These are phyloP conservation scores for Lepus europaeus DNA, from an alignment of 2,113 vertebrate genomes.

Conservation along the genomic window DNA sequence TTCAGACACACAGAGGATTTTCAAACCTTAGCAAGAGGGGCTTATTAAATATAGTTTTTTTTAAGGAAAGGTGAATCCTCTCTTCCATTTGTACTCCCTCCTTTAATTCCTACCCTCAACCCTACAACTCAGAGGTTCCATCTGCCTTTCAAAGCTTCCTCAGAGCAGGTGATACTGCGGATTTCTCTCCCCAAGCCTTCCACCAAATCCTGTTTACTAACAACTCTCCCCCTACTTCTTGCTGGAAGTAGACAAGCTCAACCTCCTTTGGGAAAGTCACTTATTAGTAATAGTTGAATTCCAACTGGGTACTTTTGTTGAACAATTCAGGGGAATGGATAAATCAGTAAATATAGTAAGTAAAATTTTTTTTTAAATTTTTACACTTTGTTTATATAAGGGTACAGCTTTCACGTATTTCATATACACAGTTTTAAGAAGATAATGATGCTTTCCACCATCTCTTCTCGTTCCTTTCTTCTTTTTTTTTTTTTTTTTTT, in stretches of 20 bases:
- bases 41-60: neutral
- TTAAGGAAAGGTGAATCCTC: neutral
- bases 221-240: neutral
- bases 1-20: too few relatives aligned
- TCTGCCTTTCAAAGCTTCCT: neutral
- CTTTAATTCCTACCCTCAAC: neutral
- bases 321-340: neutral
- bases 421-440: too few relatives aligned
- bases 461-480: too few relatives aligned
- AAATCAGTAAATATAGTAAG: neutral
- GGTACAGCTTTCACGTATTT: too few relatives aligned
- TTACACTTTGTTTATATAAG: too few relatives aligned
- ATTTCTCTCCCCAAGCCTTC: neutral
- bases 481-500: too few relatives aligned
- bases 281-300: neutral
- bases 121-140: neutral
- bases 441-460: too few relatives aligned
- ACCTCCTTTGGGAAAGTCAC: neutral
- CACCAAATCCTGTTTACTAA: neutral
- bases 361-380: too few relatives aligned
- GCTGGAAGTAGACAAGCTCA: neutral
- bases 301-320: neutral
- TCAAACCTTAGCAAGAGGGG: neutral
- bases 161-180: neutral
- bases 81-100: neutral